phyloP scores from a whole-genome alignment of 2,113 vertebrate genomes.

The Pangasianodon hypophthalmus region DNA sequence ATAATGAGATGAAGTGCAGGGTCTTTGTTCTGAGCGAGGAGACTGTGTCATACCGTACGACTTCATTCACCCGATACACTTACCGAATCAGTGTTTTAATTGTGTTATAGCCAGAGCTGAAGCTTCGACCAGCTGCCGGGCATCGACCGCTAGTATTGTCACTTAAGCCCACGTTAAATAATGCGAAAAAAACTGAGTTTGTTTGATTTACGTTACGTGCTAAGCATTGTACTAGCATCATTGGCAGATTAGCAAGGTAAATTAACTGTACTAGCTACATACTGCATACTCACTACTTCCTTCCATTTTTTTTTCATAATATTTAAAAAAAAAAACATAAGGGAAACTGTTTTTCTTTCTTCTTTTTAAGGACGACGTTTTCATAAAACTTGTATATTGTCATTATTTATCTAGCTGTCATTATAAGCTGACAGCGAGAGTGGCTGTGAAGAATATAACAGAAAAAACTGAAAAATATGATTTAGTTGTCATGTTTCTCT shows the following conservation, averaged over 20 bases:
- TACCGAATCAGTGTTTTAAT: background rate
- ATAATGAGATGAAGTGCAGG: constrained; percentile 35
- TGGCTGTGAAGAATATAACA: background rate
- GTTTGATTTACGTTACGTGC: background rate
- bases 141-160: background rate
- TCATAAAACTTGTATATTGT: too few species aligned
- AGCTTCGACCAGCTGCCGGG: background rate
- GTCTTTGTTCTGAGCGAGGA: constrained; percentile 7
- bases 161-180: background rate
- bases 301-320: too few species aligned
- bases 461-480: background rate
- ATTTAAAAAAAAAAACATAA: too few species aligned
- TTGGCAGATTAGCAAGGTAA: too few species aligned
- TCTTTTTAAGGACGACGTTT: too few species aligned
- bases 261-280: background rate
- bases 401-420: too few species aligned
- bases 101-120: background rate
- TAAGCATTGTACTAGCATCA: background rate
- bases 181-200: background rate
- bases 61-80: background rate
- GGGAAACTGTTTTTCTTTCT: too few species aligned
- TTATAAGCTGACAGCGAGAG: background rate
- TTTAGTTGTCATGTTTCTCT: background rate
- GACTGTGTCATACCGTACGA: background rate
- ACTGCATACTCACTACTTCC: background rate